Percentiles rank a stretch among this genome's conserved stretches.
phyloP scores from a whole-genome alignment of 2,797 vertebrate species.

The Potorous gilbertii region DNA sequence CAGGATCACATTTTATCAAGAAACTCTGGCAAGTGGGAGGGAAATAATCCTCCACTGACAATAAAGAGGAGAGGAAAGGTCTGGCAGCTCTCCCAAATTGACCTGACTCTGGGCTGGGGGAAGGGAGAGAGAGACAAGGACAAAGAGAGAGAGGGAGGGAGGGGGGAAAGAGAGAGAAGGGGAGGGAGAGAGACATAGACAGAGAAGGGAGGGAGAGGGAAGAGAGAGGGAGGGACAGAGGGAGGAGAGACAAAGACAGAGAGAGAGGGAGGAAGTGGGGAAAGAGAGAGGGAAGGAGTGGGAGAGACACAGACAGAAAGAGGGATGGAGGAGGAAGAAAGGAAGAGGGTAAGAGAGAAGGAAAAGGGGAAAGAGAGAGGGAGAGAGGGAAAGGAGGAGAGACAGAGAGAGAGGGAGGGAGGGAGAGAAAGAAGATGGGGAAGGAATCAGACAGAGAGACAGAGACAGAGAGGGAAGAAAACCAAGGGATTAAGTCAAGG shows the following conservation, averaged over 20 bases:
- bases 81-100: neutral
- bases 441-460: neutral
- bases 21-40: neutral
- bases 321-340: too few species aligned
- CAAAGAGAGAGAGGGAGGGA: too few species aligned
- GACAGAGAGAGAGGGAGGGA: too few species aligned
- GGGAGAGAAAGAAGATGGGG: neutral
- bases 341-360: too few species aligned
- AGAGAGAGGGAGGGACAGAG: too few species aligned
- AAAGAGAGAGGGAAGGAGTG: neutral
- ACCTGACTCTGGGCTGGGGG: neutral
- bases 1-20: neutral
- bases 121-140: neutral
- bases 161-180: too few species aligned
- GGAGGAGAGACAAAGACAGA: too few species aligned
- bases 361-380: too few species aligned
- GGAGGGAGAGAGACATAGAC: too few species aligned
- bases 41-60: neutral
- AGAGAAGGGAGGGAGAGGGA: too few species aligned
- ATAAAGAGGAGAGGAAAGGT: neutral
- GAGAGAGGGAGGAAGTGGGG: too few species aligned
- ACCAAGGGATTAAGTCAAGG: too few species aligned
- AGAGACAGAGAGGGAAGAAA: neutral
- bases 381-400: neutral
- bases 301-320: neutral